These are phyloP conservation scores for Sitta carolinensis DNA, from an alignment of 2,797 vertebrate species.

Conservation along the genomic window DNA sequence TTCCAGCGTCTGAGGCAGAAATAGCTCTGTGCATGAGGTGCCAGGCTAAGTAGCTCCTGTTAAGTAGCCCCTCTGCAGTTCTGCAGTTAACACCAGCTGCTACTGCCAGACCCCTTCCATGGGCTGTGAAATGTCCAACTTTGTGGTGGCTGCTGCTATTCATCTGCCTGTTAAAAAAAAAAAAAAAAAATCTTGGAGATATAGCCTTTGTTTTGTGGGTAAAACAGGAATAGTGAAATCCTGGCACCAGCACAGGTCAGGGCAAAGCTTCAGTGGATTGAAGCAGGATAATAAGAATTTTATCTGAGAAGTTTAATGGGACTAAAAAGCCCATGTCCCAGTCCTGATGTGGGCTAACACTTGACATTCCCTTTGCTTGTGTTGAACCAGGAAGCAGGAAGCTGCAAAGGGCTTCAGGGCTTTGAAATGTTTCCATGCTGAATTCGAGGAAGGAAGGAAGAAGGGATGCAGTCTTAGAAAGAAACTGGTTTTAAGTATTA, in stretches of 20 bases:
- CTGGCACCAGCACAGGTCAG: neutral
- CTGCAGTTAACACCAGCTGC: constrained; percentile 49
- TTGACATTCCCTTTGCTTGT: neutral
- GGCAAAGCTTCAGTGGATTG: neutral
- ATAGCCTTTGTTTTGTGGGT: neutral
- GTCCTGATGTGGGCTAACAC: neutral
- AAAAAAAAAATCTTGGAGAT: neutral
- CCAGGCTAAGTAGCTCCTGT: constrained; percentile 63
- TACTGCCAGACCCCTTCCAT: constrained; percentile 37
- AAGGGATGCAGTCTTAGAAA: neutral
- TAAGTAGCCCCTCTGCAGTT: constrained; percentile 55
- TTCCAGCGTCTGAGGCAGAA: constrained; percentile 35
- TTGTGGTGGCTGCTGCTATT: neutral
- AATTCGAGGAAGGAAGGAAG: neutral
- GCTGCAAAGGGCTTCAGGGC: neutral
- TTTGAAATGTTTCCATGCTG: neutral
- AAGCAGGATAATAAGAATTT: neutral
- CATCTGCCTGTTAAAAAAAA: neutral
- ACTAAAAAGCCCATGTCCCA: neutral
- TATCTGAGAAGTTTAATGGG: neutral
- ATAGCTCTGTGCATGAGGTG: constrained; percentile 37
- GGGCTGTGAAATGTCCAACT: neutral
- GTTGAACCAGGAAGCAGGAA: neutral
- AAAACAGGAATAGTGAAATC: neutral
- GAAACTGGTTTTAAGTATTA: neutral